phyloP scores from a whole-genome alignment of 2,113 vertebrate genomes.

The Meleagris gallopavo region DNA sequence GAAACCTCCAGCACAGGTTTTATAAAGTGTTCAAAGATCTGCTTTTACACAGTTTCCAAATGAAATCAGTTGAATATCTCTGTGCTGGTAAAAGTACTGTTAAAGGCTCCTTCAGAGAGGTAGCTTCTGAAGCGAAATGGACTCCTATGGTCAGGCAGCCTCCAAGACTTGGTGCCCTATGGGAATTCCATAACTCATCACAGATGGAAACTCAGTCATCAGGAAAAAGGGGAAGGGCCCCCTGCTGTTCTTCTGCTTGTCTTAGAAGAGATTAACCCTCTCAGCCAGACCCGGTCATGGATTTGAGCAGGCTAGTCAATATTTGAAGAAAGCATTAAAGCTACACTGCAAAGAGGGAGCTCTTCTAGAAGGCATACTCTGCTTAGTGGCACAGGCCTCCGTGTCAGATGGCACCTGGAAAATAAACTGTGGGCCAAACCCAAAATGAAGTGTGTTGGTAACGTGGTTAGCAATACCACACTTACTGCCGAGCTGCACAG shows the following conservation, averaged over 20 bases:
- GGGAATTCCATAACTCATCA: slow-evolving; percentile 18
- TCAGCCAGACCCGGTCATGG: neutral
- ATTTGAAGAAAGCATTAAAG: neutral
- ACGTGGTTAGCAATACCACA: neutral
- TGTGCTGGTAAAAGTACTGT: neutral
- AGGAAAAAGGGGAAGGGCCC: neutral
- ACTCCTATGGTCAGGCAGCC: neutral
- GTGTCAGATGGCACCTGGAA: neutral
- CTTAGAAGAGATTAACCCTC: neutral
- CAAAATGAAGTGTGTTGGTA: neutral
- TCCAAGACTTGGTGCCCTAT: neutral
- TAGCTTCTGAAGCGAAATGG: neutral
- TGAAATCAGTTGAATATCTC: neutral
- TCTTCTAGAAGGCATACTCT: neutral
- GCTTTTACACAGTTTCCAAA: neutral
- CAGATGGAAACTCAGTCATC: slow-evolving; percentile 7
- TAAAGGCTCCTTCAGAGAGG: neutral
- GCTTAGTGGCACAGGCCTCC: neutral
- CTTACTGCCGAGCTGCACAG: neutral
- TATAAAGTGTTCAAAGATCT: neutral
- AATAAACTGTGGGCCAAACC: neutral
- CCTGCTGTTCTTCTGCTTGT: neutral
- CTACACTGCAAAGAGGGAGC: neutral
- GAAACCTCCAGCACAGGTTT: neutral
- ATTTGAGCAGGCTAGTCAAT: neutral